Evolutionary conservation across 2,888 invertebrate genomes (phyloP).

Genomic region (Neocrepidodera transversa): DNA sequence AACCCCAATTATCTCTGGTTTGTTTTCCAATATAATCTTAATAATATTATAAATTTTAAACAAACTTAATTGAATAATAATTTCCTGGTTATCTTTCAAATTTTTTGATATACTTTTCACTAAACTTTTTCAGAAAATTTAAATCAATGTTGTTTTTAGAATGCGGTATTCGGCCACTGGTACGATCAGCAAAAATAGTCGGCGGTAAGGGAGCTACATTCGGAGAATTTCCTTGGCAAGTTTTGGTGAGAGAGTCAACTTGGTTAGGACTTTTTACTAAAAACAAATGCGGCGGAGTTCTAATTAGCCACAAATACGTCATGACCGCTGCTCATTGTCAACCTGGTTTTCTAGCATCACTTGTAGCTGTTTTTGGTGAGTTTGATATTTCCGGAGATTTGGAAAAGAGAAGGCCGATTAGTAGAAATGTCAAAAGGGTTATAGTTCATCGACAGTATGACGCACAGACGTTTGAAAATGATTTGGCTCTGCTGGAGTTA

Average conservation of each 20-base stretch:
- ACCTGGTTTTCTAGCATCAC: conserved; percentile 88
- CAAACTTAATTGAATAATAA: no score
- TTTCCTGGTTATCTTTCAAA: no score
- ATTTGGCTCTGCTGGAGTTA: conserved; percentile 84
- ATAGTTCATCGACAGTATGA: conserved; percentile 90
- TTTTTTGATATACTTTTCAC: no score
- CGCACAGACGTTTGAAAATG: conserved; percentile 90
- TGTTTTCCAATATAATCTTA: no score
- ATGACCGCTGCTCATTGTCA: conserved; percentile 95
- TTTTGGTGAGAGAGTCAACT: conserved; percentile 87
- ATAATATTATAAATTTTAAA: no score
- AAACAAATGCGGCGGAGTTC: conserved; percentile 93
- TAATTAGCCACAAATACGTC: conserved; percentile 86
- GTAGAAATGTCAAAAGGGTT: conserved; percentile 84
- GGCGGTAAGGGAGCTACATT: conserved; percentile 87
- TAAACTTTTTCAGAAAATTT: no score
- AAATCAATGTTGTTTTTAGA: conserved; percentile 65
- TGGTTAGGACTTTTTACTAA: conserved; percentile 94
- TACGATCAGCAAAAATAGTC: conserved; percentile 83
- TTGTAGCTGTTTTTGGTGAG: conserved; percentile 91
- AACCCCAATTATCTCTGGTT: no score
- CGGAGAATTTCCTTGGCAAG: conserved; percentile 94
- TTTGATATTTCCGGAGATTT: conserved; percentile 87
- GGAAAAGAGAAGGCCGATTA: conserved; percentile 78
- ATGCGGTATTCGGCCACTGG: conserved; percentile 84